Conservation (phyloP, 1,140 invertebrate genomes). For the Homalodisca vitripennis region DNA sequence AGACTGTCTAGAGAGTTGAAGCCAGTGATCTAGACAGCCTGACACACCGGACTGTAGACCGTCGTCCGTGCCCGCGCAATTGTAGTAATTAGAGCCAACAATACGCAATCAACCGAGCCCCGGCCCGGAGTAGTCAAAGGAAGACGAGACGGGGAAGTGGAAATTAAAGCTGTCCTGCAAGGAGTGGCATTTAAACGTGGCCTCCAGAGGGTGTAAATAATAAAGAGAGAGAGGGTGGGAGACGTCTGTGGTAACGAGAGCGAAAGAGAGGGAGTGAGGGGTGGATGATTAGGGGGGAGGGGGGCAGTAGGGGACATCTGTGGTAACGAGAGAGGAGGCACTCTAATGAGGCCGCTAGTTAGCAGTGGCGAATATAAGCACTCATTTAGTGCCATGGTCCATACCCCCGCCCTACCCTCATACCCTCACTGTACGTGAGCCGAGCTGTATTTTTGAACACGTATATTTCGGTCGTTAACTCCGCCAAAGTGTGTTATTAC, state of each 20-base stretch:
- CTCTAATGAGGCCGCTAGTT: not conserved
- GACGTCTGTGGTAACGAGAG: not conserved
- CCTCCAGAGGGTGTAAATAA: slow-evolving; percentile 1
- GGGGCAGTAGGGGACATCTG: not conserved
- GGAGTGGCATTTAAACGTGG: not conserved
- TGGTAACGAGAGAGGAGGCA: not conserved
- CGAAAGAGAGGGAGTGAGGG: not conserved
- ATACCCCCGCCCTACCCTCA: not conserved
- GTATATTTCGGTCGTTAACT: no score
- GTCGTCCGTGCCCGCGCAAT: no score
- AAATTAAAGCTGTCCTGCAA: not conserved
- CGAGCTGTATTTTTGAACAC: no score
- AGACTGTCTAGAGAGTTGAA: no score
- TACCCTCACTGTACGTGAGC: no score
- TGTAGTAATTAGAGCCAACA: not conserved
- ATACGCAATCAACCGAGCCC: not conserved
- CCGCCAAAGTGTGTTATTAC: no score
- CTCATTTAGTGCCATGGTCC: not conserved
- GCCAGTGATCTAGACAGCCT: no score
- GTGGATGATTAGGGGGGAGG: not conserved
- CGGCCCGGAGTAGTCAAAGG: not conserved
- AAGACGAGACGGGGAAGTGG: not conserved
- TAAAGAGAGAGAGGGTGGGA: not conserved
- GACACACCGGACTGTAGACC: no score
- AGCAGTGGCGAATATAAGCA: not conserved